These are phyloP conservation scores for Leptinotarsa texana DNA, from an alignment of 1,140 invertebrate species.

Conservation along the genomic window DNA sequence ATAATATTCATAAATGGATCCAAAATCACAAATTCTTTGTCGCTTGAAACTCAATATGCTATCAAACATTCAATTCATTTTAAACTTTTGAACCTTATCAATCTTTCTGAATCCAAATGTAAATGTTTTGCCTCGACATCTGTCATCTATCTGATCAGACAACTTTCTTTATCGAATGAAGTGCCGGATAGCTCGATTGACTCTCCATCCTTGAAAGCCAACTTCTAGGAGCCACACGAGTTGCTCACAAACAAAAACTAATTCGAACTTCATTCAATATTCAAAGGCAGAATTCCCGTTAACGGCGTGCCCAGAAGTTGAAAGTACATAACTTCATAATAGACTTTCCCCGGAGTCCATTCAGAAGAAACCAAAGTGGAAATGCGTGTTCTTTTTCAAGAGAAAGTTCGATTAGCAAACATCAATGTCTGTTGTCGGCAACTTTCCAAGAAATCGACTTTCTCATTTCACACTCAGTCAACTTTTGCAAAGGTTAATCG, in stretches of 20 bases:
- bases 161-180: too few relatives aligned
- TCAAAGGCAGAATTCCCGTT: not conserved
- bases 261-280: slow-evolving; percentile 1
- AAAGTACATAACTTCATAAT: not conserved
- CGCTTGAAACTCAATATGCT: too few relatives aligned
- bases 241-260: not conserved
- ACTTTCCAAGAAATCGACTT: not conserved
- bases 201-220: too few relatives aligned
- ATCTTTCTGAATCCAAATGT: too few relatives aligned
- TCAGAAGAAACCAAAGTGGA: not conserved
- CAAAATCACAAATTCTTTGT: too few relatives aligned
- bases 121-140: too few relatives aligned
- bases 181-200: too few relatives aligned
- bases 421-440: slow-evolving; percentile 3
- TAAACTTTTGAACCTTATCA: too few relatives aligned
- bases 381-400: slow-evolving; percentile 3
- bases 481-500: slow-evolving; percentile 9
- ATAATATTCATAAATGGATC: too few relatives aligned
- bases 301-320: too few relatives aligned
- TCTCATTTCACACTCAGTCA: slow-evolving; percentile 12
- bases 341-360: slow-evolving; percentile 6
- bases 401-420: slow-evolving; percentile 16
- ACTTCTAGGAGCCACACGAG: not conserved
- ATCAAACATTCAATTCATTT: too few relatives aligned
- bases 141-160: too few relatives aligned